A percentile compares a stretch with the other conserved stretches of the same genome.
phyloP scores from a whole-genome alignment of 92 coral and sea anemone species.

The Siderastrea siderea region DNA sequence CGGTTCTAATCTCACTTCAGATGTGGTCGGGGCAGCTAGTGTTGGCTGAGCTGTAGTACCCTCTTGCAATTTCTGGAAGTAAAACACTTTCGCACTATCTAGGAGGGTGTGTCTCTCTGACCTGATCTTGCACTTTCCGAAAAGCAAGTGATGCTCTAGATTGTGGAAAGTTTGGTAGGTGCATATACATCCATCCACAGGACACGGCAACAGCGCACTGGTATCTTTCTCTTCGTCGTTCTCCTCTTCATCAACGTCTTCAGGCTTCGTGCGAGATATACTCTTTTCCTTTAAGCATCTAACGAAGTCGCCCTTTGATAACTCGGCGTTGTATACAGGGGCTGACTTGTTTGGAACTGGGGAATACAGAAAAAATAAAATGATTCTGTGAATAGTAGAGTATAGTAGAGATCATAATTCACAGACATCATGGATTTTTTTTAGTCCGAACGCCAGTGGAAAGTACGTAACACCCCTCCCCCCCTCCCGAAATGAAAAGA shows the following conservation, averaged over 20 bases:
- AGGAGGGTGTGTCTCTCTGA: conserved; percentile 34
- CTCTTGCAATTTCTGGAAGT: neutral
- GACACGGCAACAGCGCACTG: conserved; percentile 36
- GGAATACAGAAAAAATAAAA: neutral
- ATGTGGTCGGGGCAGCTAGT: conserved; percentile 4
- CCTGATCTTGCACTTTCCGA: conserved; percentile 9
- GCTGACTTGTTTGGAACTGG: neutral
- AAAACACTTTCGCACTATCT: conserved; percentile 38
- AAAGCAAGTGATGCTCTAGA: conserved; percentile 46
- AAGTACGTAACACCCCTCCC: neutral
- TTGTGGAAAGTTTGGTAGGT: conserved; percentile 42
- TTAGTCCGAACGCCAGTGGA: no score
- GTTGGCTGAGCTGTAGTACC: neutral
- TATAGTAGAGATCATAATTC: no score
- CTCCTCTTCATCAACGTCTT: neutral
- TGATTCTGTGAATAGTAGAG: neutral
- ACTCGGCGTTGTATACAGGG: neutral
- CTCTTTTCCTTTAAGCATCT: neutral
- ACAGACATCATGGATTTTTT: no score
- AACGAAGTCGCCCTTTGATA: neutral
- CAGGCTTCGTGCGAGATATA: neutral
- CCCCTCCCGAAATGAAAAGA: conserved; percentile 13
- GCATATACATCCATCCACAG: conserved; percentile 48
- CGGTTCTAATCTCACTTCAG: conserved; percentile 1
- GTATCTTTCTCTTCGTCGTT: conserved; percentile 1